Percentiles rank a stretch among this genome's conserved stretches.
Evolutionary conservation across 2,888 invertebrate species (phyloP).

Genomic region (Rhingia campestris): DNA sequence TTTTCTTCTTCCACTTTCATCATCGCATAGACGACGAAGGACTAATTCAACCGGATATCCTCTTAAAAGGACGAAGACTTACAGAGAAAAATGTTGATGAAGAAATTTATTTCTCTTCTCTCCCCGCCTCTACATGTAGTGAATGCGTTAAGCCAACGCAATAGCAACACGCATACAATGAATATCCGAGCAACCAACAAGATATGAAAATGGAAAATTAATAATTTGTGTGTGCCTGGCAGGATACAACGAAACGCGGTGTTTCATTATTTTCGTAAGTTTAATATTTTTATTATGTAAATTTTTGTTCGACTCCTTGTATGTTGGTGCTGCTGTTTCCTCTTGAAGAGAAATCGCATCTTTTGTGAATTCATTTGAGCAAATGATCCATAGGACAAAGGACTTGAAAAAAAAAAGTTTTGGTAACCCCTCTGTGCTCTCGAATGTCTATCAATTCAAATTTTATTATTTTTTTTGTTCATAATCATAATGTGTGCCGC

Average conservation of each 20-base stretch:
- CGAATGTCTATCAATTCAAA: slow-evolving; percentile 71
- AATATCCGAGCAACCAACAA: slow-evolving; percentile 30
- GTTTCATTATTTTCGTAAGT: slow-evolving; percentile 52
- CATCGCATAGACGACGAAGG: slow-evolving; percentile 36
- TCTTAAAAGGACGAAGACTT: slow-evolving; percentile 22
- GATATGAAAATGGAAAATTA: slow-evolving; percentile 72
- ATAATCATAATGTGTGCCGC: slow-evolving; percentile 71
- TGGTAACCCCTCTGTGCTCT: slow-evolving; percentile 49
- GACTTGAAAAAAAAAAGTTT: slow-evolving; percentile 39
- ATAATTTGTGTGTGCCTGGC: slow-evolving; percentile 71
- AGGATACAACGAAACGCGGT: slow-evolving; percentile 61
- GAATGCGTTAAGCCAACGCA: slow-evolving; percentile 59
- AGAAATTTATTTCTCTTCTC: slow-evolving; percentile 38
- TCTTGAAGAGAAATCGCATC: slow-evolving; percentile 63
- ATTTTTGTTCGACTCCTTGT: slow-evolving; percentile 39
- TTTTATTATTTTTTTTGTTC: slow-evolving; percentile 46
- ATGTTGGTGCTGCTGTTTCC: slow-evolving; percentile 42
- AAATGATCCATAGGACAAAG: slow-evolving; percentile 62
- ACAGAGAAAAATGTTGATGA: slow-evolving; percentile 29
- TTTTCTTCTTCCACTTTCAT: slow-evolving; percentile 13
- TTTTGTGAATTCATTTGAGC: slow-evolving; percentile 63
- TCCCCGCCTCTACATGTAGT: neutral
- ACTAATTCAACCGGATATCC: slow-evolving; percentile 72
- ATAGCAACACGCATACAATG: slow-evolving; percentile 57
- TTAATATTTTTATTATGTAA: slow-evolving; percentile 74